phyloP scores from a whole-genome alignment of 2,797 vertebrate genomes.

The Sebastes vulpes region DNA sequence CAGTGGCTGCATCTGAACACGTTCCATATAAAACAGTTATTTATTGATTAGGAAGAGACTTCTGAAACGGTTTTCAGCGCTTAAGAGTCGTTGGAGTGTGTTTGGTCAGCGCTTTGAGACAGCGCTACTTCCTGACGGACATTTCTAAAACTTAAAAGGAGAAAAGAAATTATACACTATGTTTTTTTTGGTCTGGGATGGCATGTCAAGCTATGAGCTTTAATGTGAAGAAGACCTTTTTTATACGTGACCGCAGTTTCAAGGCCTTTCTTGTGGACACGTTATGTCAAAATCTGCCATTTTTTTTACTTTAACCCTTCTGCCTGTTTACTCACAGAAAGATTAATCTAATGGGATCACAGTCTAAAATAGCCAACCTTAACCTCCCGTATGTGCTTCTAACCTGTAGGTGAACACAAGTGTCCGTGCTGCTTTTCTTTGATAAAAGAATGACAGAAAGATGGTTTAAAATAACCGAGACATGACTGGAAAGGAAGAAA shows the following conservation, averaged over 20 bases:
- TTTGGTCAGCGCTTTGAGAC: neutral
- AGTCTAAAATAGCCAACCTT: neutral
- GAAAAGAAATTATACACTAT: neutral
- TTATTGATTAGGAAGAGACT: neutral
- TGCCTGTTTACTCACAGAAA: too few relatives aligned
- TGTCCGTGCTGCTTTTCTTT: neutral
- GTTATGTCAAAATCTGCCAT: neutral
- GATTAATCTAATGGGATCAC: too few relatives aligned
- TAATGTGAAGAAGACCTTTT: neutral
- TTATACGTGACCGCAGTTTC: neutral
- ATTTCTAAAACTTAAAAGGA: slow-evolving; percentile 8
- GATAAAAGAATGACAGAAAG: slow-evolving; percentile 20
- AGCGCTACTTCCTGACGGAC: neutral
- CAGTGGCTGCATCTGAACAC: neutral
- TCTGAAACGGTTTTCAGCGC: neutral
- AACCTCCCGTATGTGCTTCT: neutral
- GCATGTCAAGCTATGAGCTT: neutral
- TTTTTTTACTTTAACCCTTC: neutral
- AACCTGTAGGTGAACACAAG: slow-evolving; percentile 6
- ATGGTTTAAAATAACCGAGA: slow-evolving; percentile 42
- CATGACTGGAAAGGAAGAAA: slow-evolving; percentile 33
- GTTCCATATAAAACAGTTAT: neutral
- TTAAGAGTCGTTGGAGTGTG: neutral
- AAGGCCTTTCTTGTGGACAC: neutral
- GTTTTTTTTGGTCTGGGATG: neutral